phyloP scores from a whole-genome alignment of 2,888 invertebrate genomes.

The Smittia sp. region DNA sequence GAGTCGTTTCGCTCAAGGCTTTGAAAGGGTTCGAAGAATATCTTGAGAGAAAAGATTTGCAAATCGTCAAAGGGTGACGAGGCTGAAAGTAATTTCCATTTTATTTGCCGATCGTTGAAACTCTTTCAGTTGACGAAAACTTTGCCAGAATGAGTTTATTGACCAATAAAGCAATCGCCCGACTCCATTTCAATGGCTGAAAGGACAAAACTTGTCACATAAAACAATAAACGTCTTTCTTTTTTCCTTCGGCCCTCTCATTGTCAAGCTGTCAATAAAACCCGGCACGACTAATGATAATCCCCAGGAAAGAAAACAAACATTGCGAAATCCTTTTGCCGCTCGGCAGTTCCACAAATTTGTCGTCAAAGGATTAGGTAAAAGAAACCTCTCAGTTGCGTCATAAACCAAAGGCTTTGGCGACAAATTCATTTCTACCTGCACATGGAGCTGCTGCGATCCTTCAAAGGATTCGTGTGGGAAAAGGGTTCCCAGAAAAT shows the following conservation, averaged over 20 bases:
- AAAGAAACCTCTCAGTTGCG: neutral
- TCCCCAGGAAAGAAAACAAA: neutral
- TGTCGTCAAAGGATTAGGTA: conserved; percentile 17
- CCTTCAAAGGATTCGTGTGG: conserved; percentile 17
- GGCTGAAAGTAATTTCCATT: neutral
- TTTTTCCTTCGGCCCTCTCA: neutral
- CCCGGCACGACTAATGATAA: neutral
- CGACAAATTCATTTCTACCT: neutral
- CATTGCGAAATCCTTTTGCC: conserved; percentile 7
- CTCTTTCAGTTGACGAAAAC: neutral
- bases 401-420: conserved; percentile 7
- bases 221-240: neutral
- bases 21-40: too few species aligned
- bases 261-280: neutral
- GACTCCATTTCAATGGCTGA: neutral
- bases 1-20: too few species aligned
- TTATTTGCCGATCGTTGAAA: neutral
- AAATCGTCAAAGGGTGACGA: neutral
- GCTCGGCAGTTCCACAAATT: neutral
- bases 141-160: neutral
- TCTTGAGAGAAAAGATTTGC: too few species aligned
- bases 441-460: neutral
- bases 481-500: conserved; percentile 11
- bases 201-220: neutral
- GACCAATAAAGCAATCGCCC: neutral